Conservation (phyloP, 30 jellyfish, hydroid and myxozoan genomes). For the Nemopilema nomurai region DNA sequence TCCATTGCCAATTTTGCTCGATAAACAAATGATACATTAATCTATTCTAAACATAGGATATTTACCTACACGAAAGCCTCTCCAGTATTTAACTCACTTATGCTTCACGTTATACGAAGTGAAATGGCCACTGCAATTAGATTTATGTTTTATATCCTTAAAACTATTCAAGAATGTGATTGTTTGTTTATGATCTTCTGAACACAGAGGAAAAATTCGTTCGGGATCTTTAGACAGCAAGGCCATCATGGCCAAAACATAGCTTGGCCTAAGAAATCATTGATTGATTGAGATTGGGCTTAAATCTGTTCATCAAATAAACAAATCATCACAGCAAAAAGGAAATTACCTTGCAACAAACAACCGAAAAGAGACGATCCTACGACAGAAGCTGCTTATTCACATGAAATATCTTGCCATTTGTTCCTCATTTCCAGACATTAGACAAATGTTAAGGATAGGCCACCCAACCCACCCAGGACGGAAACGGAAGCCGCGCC, state of each 20-base stretch:
- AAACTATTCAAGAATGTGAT: too few species aligned
- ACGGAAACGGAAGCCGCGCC: constrained; percentile 30
- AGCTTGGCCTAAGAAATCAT: background rate
- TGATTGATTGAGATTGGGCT: background rate
- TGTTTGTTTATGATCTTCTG: too few species aligned
- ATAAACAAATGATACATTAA: too few species aligned
- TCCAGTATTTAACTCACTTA: too few species aligned
- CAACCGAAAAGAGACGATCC: background rate
- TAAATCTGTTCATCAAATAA: background rate
- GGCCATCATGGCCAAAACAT: too few species aligned
- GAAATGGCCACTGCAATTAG: background rate
- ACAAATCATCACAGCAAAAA: background rate
- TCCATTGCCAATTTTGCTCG: too few species aligned
- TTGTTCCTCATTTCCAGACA: background rate
- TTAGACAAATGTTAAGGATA: background rate
- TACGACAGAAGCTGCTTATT: background rate
- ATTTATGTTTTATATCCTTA: background rate
- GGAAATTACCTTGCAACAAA: background rate
- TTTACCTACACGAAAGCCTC: too few species aligned
- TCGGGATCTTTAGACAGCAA: too few species aligned
- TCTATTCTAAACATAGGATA: too few species aligned
- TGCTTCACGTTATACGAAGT: background rate
- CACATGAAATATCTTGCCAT: background rate
- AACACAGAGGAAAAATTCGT: too few species aligned
- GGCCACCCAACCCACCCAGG: constrained; percentile 1